Evolutionary conservation across 2,113 vertebrate species (phyloP), one percentile per base, ranked within the genome.

Genomic region (Catharus bicknelli): DNA sequence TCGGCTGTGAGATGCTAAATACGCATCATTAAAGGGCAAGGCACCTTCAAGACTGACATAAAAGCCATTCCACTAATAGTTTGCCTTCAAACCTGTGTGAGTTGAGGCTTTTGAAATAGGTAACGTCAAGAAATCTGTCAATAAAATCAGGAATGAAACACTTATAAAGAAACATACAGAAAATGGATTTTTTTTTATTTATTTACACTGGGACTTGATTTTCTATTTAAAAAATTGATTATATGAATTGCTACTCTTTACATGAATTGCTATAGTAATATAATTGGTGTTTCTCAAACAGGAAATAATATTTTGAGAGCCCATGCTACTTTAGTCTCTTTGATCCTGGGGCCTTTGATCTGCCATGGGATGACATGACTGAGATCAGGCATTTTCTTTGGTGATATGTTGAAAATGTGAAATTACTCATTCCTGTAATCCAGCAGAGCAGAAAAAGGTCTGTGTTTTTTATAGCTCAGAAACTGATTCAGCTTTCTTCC

Each of bases 371-470:
- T 79, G 76, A 78, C 63, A 66, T 70, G 64, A 58, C 75, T 83
- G 70, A 90, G 70, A 93, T 87, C 70, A 90, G 80, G 83, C 81
- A 86, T 58, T 78, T 90, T 79, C 73, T 88, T 88, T 38, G 7
- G 7, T 66, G 63, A 30, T 59, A 40, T 74, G 77, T 53, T 82
- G 69, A 81, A 95, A 94, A 95, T 64, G 63, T 85, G 79, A 86
- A 94, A 77, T 83, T 86, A 91, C 75, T 83, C 63, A 89, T 94
- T 95, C 73, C 80, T 94, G 63, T 92, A 86, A 90, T 68, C 85
- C 94, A 88, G 63, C 45, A 29, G 88, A 84, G 77, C 90, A 93
- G 63, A 66, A 80, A 88, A 91, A 87, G 69, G 36, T 40, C 54
- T 79, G 34, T 85, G 72, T 68, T 91, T 95, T 92, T 75, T 76